phyloP scores from a whole-genome alignment of 2,113 vertebrate species.

The Tilapia sparmanii region DNA sequence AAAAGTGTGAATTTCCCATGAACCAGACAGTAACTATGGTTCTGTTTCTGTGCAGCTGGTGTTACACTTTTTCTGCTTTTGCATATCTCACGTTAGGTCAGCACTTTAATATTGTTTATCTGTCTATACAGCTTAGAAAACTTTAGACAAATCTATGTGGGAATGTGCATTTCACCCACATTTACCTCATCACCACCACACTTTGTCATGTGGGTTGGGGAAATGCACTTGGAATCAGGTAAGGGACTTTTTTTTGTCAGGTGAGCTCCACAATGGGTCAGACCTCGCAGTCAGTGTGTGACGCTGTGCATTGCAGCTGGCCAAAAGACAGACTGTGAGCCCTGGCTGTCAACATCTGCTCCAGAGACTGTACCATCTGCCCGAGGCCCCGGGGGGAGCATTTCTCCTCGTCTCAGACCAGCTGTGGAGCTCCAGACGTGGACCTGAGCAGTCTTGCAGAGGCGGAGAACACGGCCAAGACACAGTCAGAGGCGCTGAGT shows the following conservation, averaged over 20 bases:
- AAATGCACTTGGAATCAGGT: conserved; percentile 40
- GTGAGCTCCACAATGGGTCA: conserved; percentile 53
- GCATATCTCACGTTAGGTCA: not conserved
- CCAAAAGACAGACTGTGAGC: conserved; percentile 58
- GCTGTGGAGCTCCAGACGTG: conserved; percentile 55
- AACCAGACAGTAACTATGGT: not conserved
- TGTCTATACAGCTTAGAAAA: accelerated
- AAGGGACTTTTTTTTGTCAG: conserved; percentile 50
- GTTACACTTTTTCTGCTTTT: not conserved
- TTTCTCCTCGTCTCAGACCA: conserved; percentile 51
- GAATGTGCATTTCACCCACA: not conserved
- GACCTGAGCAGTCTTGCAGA: conserved; percentile 41
- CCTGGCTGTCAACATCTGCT: conserved; percentile 74
- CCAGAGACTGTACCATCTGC: conserved; percentile 70
- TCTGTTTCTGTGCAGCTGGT: not conserved
- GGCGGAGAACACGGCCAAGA: conserved; percentile 35
- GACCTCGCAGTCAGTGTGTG: conserved; percentile 22
- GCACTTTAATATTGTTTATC: not conserved
- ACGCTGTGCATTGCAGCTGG: conserved; percentile 46
- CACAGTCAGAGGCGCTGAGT: conserved; percentile 12
- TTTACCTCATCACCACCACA: not conserved
- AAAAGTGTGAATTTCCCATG: not conserved
- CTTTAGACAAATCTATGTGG: not conserved
- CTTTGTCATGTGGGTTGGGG: not conserved
- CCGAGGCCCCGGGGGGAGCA: conserved; percentile 33